Base-by-base conservation (phyloP, 2,888 invertebrate species). In the Lasioglossum vierecki region DNA sequence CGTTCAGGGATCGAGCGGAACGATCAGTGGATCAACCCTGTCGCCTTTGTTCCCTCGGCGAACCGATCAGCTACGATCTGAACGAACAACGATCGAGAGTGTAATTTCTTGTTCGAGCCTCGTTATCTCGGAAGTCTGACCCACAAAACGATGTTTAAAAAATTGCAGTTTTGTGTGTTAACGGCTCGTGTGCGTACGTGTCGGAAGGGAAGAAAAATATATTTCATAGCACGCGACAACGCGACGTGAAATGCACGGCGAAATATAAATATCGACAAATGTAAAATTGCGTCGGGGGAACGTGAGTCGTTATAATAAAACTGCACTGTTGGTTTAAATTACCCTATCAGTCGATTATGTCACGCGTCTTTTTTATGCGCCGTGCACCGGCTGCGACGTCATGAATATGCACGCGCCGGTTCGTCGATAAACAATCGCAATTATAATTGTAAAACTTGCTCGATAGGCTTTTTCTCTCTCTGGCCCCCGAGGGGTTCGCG, bases 291-390 rank as follows among this genome's bases (percentile, higher is more conserved):
- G 63, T 76, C 80, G 22, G 60, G 30, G 30, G 70, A 13, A 84
- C 85, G 79, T 60, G 76, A 76, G 83, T 76, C 83, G 57, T 85
- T 85, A 77, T 44, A 76, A 68, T 76, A 76, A 79, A 79, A 49
- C 76, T 18, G 76, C 57, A 35, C 60, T 79, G 85, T 76, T 83
- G 79, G 73, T 44, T 79, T 76, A 85, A 85, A 83, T 85, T 80
- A 84, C 80, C 79, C 76, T 80, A 83, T 77, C 80, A 76, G 76
- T 70, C 80, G 84, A 85, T 84, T 85, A 84, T 84, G 84, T 84
- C 84, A 84, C 80, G 85, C 76, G 84, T 63, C 79, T 57, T 49
- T 84, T 79, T 84, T 84, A 79, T 79, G 63, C 71, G 46, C 63
- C 44, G 53, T 83, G 26, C 57, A 39, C 39, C 39, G 6, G 30